These are phyloP conservation scores for Callyntrura guangdongensis DNA, from an alignment of 2,888 invertebrate genomes.

Conservation along the genomic window DNA sequence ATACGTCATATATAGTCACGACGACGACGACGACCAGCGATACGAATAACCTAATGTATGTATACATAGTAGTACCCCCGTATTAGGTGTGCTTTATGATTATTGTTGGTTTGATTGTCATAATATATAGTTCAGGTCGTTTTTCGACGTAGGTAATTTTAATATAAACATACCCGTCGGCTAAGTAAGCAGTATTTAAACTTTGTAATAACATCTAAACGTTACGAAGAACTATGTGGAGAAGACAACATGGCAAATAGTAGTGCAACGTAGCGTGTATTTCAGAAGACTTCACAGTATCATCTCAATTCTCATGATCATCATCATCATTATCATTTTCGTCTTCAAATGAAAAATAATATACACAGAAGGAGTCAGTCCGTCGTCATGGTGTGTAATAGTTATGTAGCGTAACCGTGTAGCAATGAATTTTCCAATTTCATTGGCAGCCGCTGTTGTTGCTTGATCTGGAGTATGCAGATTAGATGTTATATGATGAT, in stretches of 20 bases:
- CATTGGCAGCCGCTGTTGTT: slow-evolving; percentile 65
- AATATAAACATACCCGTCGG: not conserved
- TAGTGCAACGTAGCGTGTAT: not conserved
- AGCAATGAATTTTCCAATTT: slow-evolving; percentile 73
- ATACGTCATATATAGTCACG: too few species aligned
- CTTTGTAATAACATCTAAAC: not conserved
- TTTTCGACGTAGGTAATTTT: not conserved
- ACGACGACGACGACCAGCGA: too few species aligned
- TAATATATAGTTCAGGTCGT: slow-evolving; percentile 1
- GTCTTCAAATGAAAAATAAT: slow-evolving; percentile 13
- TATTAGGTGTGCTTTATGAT: slow-evolving; percentile 18
- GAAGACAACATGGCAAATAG: not conserved
- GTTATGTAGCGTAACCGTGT: not conserved
- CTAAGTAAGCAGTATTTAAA: not conserved
- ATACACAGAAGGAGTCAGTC: not conserved
- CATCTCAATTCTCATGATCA: slow-evolving; percentile 33
- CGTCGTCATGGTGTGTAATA: slow-evolving; percentile 51
- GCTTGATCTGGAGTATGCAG: slow-evolving; percentile 67
- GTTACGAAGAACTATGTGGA: too few species aligned
- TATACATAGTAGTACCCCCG: slow-evolving; percentile 33
- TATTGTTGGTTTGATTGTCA: not conserved
- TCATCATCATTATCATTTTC: slow-evolving; percentile 13
- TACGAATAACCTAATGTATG: slow-evolving; percentile 48
- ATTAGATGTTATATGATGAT: slow-evolving; percentile 10
- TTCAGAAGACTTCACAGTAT: not conserved